Evolutionary conservation across 1,140 invertebrate species (phyloP).

Genomic region (Eurytemora carolleeae): DNA sequence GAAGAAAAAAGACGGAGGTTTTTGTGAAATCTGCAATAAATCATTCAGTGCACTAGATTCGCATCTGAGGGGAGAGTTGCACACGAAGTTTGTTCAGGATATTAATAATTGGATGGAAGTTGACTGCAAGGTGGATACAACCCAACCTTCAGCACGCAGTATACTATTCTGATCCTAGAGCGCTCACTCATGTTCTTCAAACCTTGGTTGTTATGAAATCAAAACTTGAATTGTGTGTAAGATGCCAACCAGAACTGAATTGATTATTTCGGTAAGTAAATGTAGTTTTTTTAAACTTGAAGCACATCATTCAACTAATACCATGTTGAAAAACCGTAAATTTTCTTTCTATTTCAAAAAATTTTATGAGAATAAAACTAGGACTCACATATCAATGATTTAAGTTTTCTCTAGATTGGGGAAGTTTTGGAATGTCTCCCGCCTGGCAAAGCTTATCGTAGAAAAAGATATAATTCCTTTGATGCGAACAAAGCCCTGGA

Average conservation of each 20-base stretch:
- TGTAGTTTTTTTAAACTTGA: too few relatives aligned
- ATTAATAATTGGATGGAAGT: not conserved
- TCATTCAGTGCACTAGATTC: not conserved
- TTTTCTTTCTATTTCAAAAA: too few relatives aligned
- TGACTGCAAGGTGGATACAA: not conserved
- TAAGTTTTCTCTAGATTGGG: not conserved
- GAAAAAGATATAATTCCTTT: not conserved
- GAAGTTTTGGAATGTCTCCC: not conserved
- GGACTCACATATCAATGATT: too few relatives aligned
- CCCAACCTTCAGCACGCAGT: too few relatives aligned
- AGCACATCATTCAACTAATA: too few relatives aligned
- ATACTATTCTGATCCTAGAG: too few relatives aligned
- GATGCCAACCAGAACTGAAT: not conserved
- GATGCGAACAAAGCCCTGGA: not conserved
- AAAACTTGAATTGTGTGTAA: not conserved
- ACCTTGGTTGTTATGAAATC: not conserved
- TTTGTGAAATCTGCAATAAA: not conserved
- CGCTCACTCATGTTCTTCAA: too few relatives aligned
- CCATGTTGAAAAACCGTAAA: too few relatives aligned
- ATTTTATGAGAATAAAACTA: too few relatives aligned
- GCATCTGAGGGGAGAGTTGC: not conserved
- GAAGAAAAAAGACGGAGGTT: not conserved
- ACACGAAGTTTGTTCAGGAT: not conserved
- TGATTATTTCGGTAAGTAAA: not conserved
- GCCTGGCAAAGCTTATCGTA: not conserved